These are phyloP conservation scores for Chalcis sispes DNA, from an alignment of 2,888 invertebrate species.

Conservation along the genomic window DNA sequence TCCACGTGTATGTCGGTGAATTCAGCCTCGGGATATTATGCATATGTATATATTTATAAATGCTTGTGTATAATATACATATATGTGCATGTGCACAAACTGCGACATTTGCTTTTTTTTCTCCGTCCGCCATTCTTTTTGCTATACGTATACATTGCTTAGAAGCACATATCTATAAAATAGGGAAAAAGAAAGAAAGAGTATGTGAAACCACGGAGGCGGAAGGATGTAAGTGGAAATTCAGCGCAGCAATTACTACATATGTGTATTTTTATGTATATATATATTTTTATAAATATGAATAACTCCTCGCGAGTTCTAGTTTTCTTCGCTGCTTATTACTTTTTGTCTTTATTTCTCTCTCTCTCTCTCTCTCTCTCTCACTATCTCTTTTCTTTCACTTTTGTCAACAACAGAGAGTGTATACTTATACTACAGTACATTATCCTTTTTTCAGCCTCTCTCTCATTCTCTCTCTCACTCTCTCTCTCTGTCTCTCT, in stretches of 20 bases:
- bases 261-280: background rate
- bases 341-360: conserved; percentile 25
- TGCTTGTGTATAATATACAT: conserved; percentile 7
- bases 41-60: background rate
- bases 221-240: conserved; percentile 12
- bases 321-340: conserved; percentile 31
- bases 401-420: background rate
- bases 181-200: background rate
- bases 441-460: too few relatives aligned
- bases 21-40: conserved; percentile 19
- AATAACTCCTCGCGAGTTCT: background rate
- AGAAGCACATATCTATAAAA: background rate
- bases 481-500: too few relatives aligned
- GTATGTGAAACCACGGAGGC: conserved; percentile 10
- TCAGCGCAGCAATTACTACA: conserved; percentile 34
- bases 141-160: background rate
- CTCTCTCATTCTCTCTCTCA: too few relatives aligned
- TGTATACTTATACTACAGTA: too few relatives aligned
- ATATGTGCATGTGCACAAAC: background rate
- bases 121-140: background rate
- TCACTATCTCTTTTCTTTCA: background rate
- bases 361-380: background rate
- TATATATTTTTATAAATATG: background rate
- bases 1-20: conserved; percentile 8
- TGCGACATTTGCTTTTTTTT: background rate